Conservation (phyloP, 2,797 vertebrate species). For the Hybognathus amarus region DNA sequence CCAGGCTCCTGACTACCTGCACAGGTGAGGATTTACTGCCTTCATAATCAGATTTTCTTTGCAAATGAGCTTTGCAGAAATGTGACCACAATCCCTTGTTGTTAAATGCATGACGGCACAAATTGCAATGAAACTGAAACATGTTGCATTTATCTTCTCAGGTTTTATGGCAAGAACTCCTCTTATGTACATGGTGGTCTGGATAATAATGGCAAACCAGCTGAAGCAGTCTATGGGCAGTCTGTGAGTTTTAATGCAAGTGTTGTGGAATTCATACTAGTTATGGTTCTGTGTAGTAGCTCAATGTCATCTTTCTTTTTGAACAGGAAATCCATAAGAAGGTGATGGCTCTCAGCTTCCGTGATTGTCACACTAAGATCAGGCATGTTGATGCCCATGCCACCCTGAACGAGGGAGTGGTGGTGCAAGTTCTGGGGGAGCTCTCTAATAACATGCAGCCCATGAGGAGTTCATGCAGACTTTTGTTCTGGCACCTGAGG, state of each 20-base stretch:
- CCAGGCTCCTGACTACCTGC: constrained; percentile 97
- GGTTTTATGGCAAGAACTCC: constrained; percentile 99
- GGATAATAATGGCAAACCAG: constrained; percentile 94
- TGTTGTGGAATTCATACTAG: neutral
- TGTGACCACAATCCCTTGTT: neutral
- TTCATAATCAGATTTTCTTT: neutral
- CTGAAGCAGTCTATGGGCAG: constrained; percentile 93
- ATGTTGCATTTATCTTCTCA: constrained; percentile 58
- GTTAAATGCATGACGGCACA: neutral
- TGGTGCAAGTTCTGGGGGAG: constrained; percentile 98
- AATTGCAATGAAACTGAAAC: neutral
- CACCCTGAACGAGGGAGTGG: constrained; percentile 94
- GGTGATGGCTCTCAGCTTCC: constrained; percentile 95
- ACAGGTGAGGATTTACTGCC: constrained; percentile 78
- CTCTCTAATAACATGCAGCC: constrained; percentile 98
- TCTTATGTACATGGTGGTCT: constrained; percentile 97
- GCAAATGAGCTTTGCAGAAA: neutral
- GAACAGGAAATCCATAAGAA: constrained; percentile 94
- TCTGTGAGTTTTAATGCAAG: constrained; percentile 80
- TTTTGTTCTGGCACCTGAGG: constrained; percentile 95
- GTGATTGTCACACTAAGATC: constrained; percentile 97
- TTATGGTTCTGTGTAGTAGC: neutral
- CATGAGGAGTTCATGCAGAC: constrained; percentile 98
- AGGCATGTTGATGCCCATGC: constrained; percentile 95
- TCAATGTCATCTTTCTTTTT: neutral